These are phyloP conservation scores for Scaptomyza hsui DNA, from an alignment of 1,140 invertebrate species.

Conservation along the genomic window DNA sequence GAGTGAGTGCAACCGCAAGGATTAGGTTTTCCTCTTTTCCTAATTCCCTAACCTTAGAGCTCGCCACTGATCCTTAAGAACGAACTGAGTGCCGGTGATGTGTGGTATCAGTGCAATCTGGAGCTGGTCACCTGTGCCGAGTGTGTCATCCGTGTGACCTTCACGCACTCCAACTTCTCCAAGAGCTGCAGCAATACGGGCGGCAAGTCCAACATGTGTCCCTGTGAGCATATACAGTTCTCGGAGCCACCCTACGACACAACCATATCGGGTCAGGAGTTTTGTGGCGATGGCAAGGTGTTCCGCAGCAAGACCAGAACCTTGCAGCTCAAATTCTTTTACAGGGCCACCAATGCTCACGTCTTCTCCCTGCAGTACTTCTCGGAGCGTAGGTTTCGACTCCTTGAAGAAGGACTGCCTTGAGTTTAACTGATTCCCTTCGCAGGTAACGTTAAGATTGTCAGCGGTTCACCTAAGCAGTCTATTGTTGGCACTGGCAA, in stretches of 20 bases:
- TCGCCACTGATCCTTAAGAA: constrained; percentile 58
- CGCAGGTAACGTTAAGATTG: constrained; percentile 87
- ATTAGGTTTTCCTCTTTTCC: not conserved
- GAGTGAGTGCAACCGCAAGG: constrained; percentile 51
- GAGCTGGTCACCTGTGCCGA: constrained; percentile 90
- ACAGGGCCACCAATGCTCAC: constrained; percentile 86
- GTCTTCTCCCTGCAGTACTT: constrained; percentile 88
- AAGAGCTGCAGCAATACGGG: constrained; percentile 80
- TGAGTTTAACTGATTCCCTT: not conserved
- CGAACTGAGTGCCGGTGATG: constrained; percentile 51
- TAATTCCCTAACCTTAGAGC: constrained; percentile 48
- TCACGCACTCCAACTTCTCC: constrained; percentile 85
- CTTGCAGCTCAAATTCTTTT: constrained; percentile 87
- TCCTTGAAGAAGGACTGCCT: not conserved
- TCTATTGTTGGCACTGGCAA: constrained; percentile 62
- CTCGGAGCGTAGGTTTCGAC: constrained; percentile 86
- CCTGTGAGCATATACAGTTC: constrained; percentile 89
- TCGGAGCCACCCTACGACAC: constrained; percentile 88
- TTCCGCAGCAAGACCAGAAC: constrained; percentile 88
- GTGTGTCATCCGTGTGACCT: constrained; percentile 87
- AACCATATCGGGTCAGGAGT: constrained; percentile 86
- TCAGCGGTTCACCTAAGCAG: constrained; percentile 85
- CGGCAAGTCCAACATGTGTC: constrained; percentile 78
- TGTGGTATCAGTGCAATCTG: constrained; percentile 87
- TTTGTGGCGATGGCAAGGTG: constrained; percentile 86